Evolutionary conservation across 2,113 vertebrate species (phyloP), one percentile per base, ranked within the genome.

Genomic region (Campylomormyrus tamandua): DNA sequence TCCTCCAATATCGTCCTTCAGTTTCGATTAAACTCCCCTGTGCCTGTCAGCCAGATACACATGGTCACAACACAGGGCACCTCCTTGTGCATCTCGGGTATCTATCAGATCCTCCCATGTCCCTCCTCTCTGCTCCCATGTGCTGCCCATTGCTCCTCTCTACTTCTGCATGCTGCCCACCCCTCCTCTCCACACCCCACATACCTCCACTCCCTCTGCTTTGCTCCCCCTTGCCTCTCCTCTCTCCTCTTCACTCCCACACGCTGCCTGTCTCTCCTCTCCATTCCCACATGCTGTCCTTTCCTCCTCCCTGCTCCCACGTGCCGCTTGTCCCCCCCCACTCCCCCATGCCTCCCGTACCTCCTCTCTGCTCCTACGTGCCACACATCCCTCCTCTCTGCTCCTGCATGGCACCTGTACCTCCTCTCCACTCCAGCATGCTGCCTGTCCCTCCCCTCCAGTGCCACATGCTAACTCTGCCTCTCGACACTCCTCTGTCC

Each of bases 41-140:
- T 24, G 5, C 24, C 42, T 17, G 45, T 35, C 46, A 88, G 56
- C 10, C 56, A 5, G 87, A 17, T 45, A 15, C n/a, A 53, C 35
- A 13, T 10, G 42, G 46, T 53, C 19, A 35, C 48, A 35, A 15
- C 42, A 70, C 56, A 74, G 52, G 27, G 9, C 35, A 24, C 31
- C 83, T 87, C 85, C 52, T 90, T 45, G 56, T 90, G 66, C 89
- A 77, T 77, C 62, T 84, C 2, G 42, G 35, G 39, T 39, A 58
- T 77, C 87, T 90, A 83, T 87, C 85, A 53, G 89, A 80, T 87
- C 45, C 83, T 48, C 58, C 13, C 24, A 4, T 31, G 11, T 58
- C 0, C 58, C 8, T 66, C 53, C 53, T 35, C 24, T 49, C n/a
- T 49, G 42, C 19, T 27, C 56, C 27, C 52, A 49, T 17, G 9